Percentiles rank a stretch among this genome's conserved stretches.
Conservation (phyloP, 2,113 vertebrate species). For the Ranitomeya imitator region DNA sequence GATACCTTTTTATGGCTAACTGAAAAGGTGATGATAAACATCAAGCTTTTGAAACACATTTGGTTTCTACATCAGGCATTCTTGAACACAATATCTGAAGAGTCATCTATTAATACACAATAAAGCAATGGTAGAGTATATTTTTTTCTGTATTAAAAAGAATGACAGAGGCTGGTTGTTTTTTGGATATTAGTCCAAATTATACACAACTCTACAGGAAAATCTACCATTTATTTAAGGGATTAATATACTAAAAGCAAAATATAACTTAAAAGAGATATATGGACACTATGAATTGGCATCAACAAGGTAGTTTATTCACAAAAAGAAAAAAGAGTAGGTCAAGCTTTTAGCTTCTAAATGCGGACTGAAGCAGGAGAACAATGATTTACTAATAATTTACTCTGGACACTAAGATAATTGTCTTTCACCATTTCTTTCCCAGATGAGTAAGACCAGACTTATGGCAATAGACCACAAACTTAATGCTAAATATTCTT, state of each 20-base stretch:
- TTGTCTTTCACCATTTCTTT: background rate
- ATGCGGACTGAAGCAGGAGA: background rate
- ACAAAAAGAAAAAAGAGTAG: background rate
- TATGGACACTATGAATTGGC: background rate
- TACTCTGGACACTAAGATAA: slow-evolving; percentile 4
- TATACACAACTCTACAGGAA: background rate
- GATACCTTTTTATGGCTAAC: no score
- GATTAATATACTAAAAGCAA: background rate
- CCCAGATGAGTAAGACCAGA: slow-evolving; percentile 38
- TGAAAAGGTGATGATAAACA: no score
- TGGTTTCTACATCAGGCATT: no score
- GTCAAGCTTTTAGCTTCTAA: slow-evolving; percentile 26
- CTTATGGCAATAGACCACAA: background rate
- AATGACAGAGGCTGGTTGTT: background rate
- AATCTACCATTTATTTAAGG: background rate
- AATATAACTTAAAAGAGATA: background rate
- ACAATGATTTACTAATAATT: slow-evolving; percentile 1
- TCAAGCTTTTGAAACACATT: no score
- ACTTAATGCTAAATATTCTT: slow-evolving; percentile 1
- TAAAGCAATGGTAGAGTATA: no score
- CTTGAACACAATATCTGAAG: no score
- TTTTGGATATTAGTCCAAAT: background rate
- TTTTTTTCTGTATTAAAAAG: background rate
- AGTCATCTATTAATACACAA: no score
- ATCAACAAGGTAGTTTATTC: background rate